phyloP scores from a whole-genome alignment of 2,113 vertebrate species.

The Chamaetylas fuelleborni region DNA sequence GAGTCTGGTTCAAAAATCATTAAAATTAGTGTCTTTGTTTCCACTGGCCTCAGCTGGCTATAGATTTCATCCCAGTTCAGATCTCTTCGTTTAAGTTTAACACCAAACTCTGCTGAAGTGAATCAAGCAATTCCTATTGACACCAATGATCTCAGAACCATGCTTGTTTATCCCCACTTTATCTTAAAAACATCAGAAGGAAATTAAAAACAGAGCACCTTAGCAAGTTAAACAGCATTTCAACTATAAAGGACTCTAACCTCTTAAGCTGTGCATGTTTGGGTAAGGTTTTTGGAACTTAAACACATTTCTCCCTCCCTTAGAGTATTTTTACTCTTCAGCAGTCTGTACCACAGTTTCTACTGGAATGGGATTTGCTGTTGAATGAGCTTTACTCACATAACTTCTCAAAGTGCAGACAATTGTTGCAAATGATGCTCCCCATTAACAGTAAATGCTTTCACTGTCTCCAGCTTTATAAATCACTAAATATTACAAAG shows the following conservation, averaged over 20 bases:
- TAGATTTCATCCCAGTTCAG: background rate
- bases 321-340: background rate
- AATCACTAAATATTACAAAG: constrained; percentile 45
- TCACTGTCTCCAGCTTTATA: constrained; percentile 29
- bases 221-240: background rate
- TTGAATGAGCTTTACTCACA: background rate
- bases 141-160: background rate
- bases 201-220: background rate
- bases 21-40: background rate
- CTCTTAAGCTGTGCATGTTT: background rate
- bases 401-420: constrained; percentile 48
- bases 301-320: background rate
- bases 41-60: background rate
- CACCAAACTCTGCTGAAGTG: background rate
- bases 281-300: background rate
- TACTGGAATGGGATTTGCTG: background rate
- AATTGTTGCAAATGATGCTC: constrained; percentile 51
- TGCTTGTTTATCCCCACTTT: background rate
- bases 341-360: background rate
- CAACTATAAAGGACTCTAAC: background rate
- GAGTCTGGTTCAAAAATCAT: background rate
- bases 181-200: background rate
- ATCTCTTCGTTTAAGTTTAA: background rate
- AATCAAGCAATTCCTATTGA: background rate
- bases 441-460: constrained; percentile 55